Evolutionary conservation across 2,888 invertebrate genomes (phyloP).

Genomic region (Globia sparganii): DNA sequence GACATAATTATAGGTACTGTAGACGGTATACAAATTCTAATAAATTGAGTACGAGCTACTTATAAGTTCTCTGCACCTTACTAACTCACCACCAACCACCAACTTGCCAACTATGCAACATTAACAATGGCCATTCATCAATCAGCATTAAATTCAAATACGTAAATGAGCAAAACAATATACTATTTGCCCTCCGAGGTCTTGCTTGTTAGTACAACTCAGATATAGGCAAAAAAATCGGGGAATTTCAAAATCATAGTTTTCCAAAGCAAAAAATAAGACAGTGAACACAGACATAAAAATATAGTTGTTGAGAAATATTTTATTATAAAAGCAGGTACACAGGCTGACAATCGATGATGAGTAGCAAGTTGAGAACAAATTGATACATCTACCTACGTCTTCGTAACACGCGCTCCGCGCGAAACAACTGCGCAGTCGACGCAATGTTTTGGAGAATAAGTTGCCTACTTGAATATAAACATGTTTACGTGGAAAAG

Average conservation of each 20-base stretch:
- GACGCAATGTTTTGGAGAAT: slow-evolving; percentile 42
- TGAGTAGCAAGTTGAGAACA: slow-evolving; percentile 21
- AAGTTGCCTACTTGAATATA: slow-evolving; percentile 22
- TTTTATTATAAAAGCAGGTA: slow-evolving; percentile 20
- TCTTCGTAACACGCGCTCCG: slow-evolving; percentile 25
- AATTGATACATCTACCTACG: slow-evolving; percentile 31
- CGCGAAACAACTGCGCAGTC: slow-evolving; percentile 31
- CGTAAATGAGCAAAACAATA: slow-evolving; percentile 11
- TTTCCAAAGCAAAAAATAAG: not conserved
- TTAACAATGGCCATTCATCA: slow-evolving; percentile 14
- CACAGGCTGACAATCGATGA: slow-evolving; percentile 24
- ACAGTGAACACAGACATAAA: slow-evolving; percentile 3
- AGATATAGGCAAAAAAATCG: slow-evolving; percentile 2
- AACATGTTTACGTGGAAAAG: slow-evolving; percentile 32
- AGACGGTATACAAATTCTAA: slow-evolving; percentile 24
- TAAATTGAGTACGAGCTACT: slow-evolving; percentile 2
- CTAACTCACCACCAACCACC: not conserved
- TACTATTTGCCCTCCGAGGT: slow-evolving; percentile 8
- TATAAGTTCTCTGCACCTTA: not conserved
- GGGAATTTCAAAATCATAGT: slow-evolving; percentile 7
- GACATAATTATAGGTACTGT: slow-evolving; percentile 5
- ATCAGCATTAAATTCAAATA: slow-evolving; percentile 9
- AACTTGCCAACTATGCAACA: not conserved
- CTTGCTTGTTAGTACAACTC: slow-evolving; percentile 7
- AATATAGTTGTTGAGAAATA: slow-evolving; percentile 23